Percentiles rank a stretch among this genome's conserved stretches.
Conservation (phyloP, 2,888 invertebrate species). For the Nasonovia ribisnigri region DNA sequence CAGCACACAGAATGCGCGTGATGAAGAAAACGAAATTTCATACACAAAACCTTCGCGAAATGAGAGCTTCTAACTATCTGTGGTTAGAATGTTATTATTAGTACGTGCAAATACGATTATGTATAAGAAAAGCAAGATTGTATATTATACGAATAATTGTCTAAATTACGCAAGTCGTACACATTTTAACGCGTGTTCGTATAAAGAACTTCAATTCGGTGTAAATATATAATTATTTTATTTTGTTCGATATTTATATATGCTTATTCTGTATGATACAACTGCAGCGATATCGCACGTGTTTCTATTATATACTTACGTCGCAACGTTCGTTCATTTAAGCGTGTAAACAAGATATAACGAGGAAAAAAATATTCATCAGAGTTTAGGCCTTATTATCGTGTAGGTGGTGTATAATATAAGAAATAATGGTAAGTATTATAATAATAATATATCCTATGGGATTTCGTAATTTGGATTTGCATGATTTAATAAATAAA, state of each 20-base stretch:
- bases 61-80: background rate
- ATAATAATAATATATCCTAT: background rate
- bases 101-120: background rate
- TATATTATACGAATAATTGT: background rate
- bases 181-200: background rate
- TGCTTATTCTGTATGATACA: background rate
- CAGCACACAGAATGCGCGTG: background rate
- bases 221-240: background rate
- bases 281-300: background rate
- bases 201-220: background rate
- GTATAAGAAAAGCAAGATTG: background rate
- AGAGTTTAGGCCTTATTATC: background rate
- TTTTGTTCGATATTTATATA: background rate
- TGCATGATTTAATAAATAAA: slow-evolving; percentile 27
- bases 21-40: background rate
- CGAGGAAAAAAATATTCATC: background rate
- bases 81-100: background rate
- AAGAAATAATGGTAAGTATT: background rate
- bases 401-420: background rate
- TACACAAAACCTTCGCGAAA: background rate
- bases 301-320: background rate
- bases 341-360: background rate
- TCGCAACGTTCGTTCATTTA: background rate
- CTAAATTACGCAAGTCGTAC: background rate
- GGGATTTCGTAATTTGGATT: slow-evolving; percentile 5